These are phyloP conservation scores for Coronaproctus castanopsis DNA, from an alignment of 2,888 invertebrate species.

Conservation along the genomic window DNA sequence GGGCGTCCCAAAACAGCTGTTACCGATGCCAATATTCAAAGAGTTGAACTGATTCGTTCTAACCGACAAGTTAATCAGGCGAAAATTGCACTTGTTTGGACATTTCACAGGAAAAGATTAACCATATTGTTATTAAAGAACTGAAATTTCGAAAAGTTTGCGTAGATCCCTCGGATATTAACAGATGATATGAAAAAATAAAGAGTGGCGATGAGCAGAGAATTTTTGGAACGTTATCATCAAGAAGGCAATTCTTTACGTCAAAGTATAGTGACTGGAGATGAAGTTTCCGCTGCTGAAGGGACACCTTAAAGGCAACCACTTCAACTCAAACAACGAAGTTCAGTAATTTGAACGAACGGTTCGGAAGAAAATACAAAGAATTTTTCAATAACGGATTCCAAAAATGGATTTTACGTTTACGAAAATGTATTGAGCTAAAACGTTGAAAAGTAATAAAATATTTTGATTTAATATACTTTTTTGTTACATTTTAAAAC, in stretches of 20 bases:
- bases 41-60: slow-evolving; percentile 1
- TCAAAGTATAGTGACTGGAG: slow-evolving; percentile 7
- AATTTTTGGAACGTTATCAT: slow-evolving; percentile 5
- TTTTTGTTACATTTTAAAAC: neutral
- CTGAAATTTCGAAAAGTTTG: slow-evolving; percentile 8
- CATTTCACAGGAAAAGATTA: slow-evolving; percentile 3
- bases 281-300: slow-evolving; percentile 1
- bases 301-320: neutral
- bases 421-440: neutral
- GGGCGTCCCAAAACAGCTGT: neutral
- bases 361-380: neutral
- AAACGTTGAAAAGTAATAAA: neutral
- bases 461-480: neutral
- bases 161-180: slow-evolving; percentile 8
- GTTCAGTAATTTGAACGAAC: neutral
- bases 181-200: slow-evolving; percentile 4
- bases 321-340: neutral
- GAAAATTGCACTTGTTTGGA: slow-evolving; percentile 2
- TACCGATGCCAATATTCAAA: neutral
- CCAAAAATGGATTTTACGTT: neutral
- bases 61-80: slow-evolving; percentile 2
- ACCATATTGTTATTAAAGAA: slow-evolving; percentile 1
- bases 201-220: neutral
- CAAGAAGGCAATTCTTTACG: slow-evolving; percentile 2
- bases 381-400: neutral